These are phyloP conservation scores for Amblyjoppa proteus DNA, from an alignment of 2,888 invertebrate species.

Conservation along the genomic window DNA sequence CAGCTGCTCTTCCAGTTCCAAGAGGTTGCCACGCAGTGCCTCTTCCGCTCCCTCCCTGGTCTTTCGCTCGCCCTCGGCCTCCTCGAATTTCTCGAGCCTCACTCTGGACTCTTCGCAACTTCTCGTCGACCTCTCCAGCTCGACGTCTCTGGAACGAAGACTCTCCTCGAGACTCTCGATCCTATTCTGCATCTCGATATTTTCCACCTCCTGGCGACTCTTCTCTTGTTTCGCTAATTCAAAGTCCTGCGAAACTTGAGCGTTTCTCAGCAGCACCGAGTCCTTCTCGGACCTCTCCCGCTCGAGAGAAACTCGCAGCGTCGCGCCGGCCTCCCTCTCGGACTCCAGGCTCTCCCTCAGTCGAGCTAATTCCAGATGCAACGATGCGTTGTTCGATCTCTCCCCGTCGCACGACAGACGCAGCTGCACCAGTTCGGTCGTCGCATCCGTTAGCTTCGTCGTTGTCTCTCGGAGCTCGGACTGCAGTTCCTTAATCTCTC, in stretches of 20 bases:
- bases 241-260: conserved; percentile 93
- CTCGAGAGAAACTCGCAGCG: conserved; percentile 78
- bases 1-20: conserved; percentile 88
- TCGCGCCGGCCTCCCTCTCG: conserved; percentile 76
- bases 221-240: conserved; percentile 91
- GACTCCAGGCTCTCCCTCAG: conserved; percentile 79
- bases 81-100: conserved; percentile 85
- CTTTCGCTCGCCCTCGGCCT: conserved; percentile 84
- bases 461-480: conserved; percentile 76
- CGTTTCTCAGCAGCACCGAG: conserved; percentile 91
- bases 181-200: conserved; percentile 87
- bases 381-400: conserved; percentile 77
- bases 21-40: conserved; percentile 85
- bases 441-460: conserved; percentile 72
- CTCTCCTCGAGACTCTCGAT: conserved; percentile 86
- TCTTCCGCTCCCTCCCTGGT: conserved; percentile 85
- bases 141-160: conserved; percentile 86
- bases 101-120: conserved; percentile 82
- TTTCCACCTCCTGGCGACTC: conserved; percentile 89
- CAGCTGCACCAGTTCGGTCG: conserved; percentile 76
- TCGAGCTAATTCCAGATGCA: conserved; percentile 79
- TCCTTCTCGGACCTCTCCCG: conserved; percentile 91
- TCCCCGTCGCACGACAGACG: conserved; percentile 77
- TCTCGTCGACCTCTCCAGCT: conserved; percentile 77
- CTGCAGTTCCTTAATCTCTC: conserved; percentile 77